Conservation (phyloP, 1,140 invertebrate genomes). For the Physella acuta region DNA sequence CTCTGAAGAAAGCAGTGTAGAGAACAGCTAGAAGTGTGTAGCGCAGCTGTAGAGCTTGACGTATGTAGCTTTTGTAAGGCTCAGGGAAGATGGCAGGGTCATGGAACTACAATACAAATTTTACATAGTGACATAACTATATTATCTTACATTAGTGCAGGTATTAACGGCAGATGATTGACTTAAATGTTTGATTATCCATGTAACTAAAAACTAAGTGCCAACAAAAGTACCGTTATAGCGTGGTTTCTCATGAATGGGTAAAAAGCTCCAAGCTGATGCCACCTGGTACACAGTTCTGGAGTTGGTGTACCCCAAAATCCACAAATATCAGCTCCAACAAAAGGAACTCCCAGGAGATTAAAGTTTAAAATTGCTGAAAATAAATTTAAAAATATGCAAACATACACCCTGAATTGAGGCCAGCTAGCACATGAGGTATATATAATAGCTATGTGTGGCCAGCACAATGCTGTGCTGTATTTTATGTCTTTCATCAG, state of each 20-base stretch:
- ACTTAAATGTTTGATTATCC: no score
- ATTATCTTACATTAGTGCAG: no score
- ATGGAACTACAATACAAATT: no score
- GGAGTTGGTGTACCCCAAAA: conserved; percentile 40
- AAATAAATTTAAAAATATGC: neutral
- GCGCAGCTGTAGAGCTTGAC: neutral
- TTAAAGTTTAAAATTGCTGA: neutral
- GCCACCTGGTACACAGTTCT: conserved; percentile 49
- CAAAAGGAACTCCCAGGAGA: neutral
- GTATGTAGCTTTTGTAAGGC: neutral
- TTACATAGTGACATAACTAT: no score
- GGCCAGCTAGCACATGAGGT: no score
- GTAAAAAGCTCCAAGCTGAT: conserved; percentile 50
- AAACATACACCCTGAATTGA: no score
- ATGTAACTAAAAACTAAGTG: no score
- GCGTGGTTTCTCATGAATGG: conserved; percentile 49
- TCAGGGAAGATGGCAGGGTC: neutral
- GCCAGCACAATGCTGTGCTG: no score
- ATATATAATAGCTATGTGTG: no score
- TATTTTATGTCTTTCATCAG: no score
- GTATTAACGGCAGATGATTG: no score
- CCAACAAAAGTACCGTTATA: no score
- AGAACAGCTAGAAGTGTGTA: neutral
- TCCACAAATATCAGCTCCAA: conserved; percentile 50
- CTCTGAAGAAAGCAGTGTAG: neutral